These are phyloP conservation scores for Danio tinwini DNA, from an alignment of 2,797 vertebrate species.

Conservation along the genomic window DNA sequence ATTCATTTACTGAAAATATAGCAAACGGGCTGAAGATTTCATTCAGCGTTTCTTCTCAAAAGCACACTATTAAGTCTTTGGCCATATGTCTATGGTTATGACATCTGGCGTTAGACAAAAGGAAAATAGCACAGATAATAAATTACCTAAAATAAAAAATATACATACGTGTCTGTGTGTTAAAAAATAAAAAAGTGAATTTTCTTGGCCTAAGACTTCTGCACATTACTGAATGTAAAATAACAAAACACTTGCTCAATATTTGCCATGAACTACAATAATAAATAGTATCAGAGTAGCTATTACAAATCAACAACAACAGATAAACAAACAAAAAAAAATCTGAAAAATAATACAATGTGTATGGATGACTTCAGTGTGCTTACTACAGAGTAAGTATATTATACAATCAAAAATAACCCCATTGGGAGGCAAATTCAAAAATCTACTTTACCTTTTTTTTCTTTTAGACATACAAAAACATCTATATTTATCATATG, in stretches of 20 bases:
- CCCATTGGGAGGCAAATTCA: slow-evolving; percentile 31
- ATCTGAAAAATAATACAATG: slow-evolving; percentile 44
- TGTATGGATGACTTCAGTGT: slow-evolving; percentile 47
- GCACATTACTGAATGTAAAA: slow-evolving; percentile 32
- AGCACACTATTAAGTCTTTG: background rate
- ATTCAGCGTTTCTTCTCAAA: background rate
- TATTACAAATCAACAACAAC: slow-evolving; percentile 45
- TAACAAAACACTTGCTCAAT: slow-evolving; percentile 26
- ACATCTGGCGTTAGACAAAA: slow-evolving; percentile 1
- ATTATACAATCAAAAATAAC: slow-evolving; percentile 53
- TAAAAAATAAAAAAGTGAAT: background rate
- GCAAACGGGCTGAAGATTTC: background rate
- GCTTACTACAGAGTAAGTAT: slow-evolving; percentile 53
- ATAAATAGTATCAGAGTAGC: slow-evolving; percentile 54
- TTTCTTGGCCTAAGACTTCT: background rate
- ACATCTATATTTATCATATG: slow-evolving; percentile 29
- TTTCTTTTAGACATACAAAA: slow-evolving; percentile 38
- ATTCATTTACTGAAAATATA: slow-evolving; percentile 15
- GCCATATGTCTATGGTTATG: background rate
- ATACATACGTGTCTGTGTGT: background rate
- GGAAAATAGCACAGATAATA: background rate
- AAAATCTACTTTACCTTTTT: slow-evolving; percentile 39
- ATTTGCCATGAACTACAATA: slow-evolving; percentile 42
- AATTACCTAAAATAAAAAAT: background rate
- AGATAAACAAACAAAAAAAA: slow-evolving; percentile 14